Conservation (phyloP, 2,113 vertebrate genomes). For the Atrichornis clamosus region DNA sequence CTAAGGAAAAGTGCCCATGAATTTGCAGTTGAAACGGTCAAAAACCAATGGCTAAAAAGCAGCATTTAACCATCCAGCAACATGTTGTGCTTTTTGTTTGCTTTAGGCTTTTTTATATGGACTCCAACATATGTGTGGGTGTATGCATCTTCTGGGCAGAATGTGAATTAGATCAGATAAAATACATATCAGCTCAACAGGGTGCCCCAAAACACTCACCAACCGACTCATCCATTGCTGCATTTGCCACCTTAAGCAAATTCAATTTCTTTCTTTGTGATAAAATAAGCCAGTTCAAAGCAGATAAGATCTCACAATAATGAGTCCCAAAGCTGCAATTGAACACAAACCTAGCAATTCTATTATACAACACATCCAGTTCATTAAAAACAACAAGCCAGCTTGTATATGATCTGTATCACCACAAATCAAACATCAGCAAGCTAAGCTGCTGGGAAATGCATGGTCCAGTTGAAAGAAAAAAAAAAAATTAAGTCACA, state of each 20-base stretch:
- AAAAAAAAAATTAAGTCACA: not conserved
- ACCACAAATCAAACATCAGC: conserved; percentile 62
- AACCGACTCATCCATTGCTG: conserved; percentile 27
- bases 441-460: conserved; percentile 57
- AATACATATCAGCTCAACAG: conserved; percentile 13
- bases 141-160: not conserved
- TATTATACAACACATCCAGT: conserved; percentile 55
- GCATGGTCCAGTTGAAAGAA: conserved; percentile 1
- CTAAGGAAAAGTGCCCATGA: not conserved
- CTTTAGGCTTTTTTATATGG: not conserved
- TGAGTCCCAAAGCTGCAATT: conserved; percentile 65
- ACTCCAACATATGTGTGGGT: not conserved
- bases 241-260: conserved; percentile 52
- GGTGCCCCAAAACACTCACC: conserved; percentile 35
- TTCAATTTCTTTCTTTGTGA: conserved; percentile 55
- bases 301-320: conserved; percentile 57
- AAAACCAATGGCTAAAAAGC: not conserved
- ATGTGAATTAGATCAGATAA: conserved; percentile 34
- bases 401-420: conserved; percentile 56
- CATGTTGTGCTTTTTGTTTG: not conserved
- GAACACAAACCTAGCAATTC: conserved; percentile 66
- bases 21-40: not conserved
- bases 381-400: conserved; percentile 72
- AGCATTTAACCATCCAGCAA: not conserved
- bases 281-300: conserved; percentile 57